phyloP scores from a whole-genome alignment of 2,113 vertebrate genomes.

The Piaya cayana region DNA sequence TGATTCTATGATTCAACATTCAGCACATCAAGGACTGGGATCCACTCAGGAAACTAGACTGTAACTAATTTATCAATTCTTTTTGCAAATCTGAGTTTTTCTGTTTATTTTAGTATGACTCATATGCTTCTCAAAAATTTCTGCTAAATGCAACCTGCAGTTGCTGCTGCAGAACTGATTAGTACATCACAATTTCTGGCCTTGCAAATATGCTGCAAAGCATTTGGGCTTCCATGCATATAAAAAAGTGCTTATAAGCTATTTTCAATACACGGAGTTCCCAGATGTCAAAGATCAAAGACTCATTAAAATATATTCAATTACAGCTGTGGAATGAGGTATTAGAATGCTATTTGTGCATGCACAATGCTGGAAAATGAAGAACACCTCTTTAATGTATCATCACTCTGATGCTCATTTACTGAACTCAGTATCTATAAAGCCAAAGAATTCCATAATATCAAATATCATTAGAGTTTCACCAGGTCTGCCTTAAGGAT shows the following conservation, averaged over 20 bases:
- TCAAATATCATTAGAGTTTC: background rate
- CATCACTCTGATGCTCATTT: background rate
- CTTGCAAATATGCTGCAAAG: background rate
- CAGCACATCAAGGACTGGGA: background rate
- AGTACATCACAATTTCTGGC: background rate
- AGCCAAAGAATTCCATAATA: conserved; percentile 5
- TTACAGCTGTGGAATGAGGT: background rate
- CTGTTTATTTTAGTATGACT: background rate
- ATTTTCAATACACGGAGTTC: background rate
- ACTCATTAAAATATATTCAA: conserved; percentile 16
- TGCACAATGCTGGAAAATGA: background rate
- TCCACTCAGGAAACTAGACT: background rate
- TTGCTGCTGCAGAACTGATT: background rate
- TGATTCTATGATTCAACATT: background rate
- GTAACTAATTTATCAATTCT: background rate
- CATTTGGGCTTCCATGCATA: background rate
- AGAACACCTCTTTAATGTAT: background rate
- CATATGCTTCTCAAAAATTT: background rate
- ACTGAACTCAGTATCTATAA: background rate
- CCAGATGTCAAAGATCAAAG: conserved; percentile 24
- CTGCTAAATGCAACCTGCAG: background rate
- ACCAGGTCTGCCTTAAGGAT: background rate
- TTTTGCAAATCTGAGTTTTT: background rate
- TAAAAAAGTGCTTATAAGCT: background rate
- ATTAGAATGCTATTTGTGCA: conserved; percentile 1